Base-by-base conservation (phyloP, 2,888 invertebrate genomes). In the Sceliomorpha sp. region DNA sequence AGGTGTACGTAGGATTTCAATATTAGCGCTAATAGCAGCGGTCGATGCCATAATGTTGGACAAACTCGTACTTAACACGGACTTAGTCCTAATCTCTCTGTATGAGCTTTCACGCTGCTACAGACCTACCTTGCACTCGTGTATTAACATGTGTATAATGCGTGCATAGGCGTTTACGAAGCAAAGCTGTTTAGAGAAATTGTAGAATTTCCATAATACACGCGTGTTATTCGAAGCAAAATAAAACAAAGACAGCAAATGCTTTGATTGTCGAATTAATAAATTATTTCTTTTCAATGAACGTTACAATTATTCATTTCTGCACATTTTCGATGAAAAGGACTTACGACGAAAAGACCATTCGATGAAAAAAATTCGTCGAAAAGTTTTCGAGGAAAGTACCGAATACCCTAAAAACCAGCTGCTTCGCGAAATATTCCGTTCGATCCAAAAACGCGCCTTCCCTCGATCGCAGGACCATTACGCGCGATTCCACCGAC, bases 1-100 rank as follows among this genome's bases (percentile, higher is more conserved):
- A 63, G 55, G 63, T 63, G 36, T 63, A 55, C 36, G 42, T 34
- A 40, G 63, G 63, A 68, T 68, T 68, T 68, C 68, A 68, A 68
- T 62, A 62, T 68, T 56, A 60, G 50, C 39, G 60, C 45, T 68
- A 60, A 68, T 68, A 68, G 60, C 39, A 27, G 55, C 29, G 63
- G 56, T 36, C 58, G 51, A 51, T 62, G 51, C 56, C 50, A 68
- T 68, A 56, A 68, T 68, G 51, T 62, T 40, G 56, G 39, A 55
- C 60, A 55, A 50, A 55, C 55, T 60, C 55, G 45, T 56, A 68
- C 55, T 68, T 66, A 67, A 67, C 48, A 42, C 53, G 29, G 59
- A 59, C 66, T 67, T 62, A 62, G 51, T 44, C 56, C 56, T 68
- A 68, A 68, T 68, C 60, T 60, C 55, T 50, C 60, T 50, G 51